Base-by-base conservation (phyloP, 2,888 invertebrate genomes). In the Pilophorus perplexus region DNA sequence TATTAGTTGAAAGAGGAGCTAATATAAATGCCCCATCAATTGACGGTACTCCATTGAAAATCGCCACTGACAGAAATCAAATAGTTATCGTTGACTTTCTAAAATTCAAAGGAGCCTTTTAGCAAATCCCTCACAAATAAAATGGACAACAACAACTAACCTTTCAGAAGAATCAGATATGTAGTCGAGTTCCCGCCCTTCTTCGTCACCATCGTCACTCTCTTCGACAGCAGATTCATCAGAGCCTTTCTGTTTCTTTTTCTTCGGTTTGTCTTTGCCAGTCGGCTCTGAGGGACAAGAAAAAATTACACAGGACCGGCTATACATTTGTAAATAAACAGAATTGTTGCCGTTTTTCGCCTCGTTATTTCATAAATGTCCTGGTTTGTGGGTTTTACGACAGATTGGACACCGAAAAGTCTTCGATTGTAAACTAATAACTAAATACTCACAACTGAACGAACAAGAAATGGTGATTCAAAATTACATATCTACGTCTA, bases 191-290 rank as follows among this genome's bases (percentile, higher is more conserved):
- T 98, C 97, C 60, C 91, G 79, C 0, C 96, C 96, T 79, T 97
- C 97, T 74, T 92, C 94, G 76, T 98, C 96, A 0, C 95, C 96
- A 76, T 97, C 96, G 77, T 97, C 97, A 71, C 95, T 95, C 75
- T 98, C 97, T 76, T 97, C 96, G 64, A 90, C 85, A 0, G 94
- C 95, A 75, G 96, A 95, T 72, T 90, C 88, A 69, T 93, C 89
- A 0, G 89, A 87, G 70, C 87, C 88, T 65, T 86, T 86, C 79
- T 90, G 89, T 74, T 90, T 89, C 74, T 90, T 91, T 70, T 84
- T 84, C 12, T 27, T 42, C 14, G 59, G 1, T 60, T 81, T 82
- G 14, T 80, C 81, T 12, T 70, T 69, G 28, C 64, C 64, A 38
- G 64, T 27, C 48, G 18, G 16, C 12, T 44, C 42, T 60, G 23